Base-by-base conservation (phyloP, 2,797 vertebrate species). In the Fundulus diaphanus region DNA sequence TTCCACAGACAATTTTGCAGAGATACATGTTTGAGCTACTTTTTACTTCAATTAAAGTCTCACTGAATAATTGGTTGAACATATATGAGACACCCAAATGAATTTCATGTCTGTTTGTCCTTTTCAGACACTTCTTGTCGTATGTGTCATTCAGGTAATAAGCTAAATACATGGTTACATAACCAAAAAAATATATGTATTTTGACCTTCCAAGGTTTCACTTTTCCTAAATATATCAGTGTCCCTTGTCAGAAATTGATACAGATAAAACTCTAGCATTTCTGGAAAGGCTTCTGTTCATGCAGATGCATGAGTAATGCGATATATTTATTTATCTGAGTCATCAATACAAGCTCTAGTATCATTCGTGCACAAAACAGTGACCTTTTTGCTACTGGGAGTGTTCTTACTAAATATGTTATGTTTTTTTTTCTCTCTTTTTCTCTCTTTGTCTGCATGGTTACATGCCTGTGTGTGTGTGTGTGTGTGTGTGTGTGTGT, bases 391-490 rank as follows among this genome's bases (percentile, higher is more conserved):
- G 54, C 49, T 82, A 49, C 73, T 72, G 72, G 54, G 69, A 27
- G 71, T 78, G 24, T 79, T 74, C 37, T 78, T 73, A 81, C 81
- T 89, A 82, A 92, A 88, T 80, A 73, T 86, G 51, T 67, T 33
- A 67, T 83, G 68, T 88, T 73, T 7, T 88, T 85, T 88, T 54
- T 91, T 65, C 66, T 86, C 56, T 87, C 12, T 87, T 49, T 87
- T 22, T 83, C 5, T n/a, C n/a, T n/a, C n/a, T n/a, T n/a, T 79
- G 70, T 78, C 57, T 59, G 56, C 16, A 33, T 59, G 56, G 56
- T 20, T 59, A 59, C 56, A 33, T 33, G 56, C 56, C 29, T 59
- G 29, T 85, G 57, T 78, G 48, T 79, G 59, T 74, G 29, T 82
- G 24, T 76, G 66, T 87, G 7, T 85, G 57, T 78, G 48, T 79